Percentiles rank a stretch among this genome's conserved stretches.
These are phyloP conservation scores for Drosophila tristis DNA, from an alignment of 1,140 invertebrate genomes.

Conservation along the genomic window DNA sequence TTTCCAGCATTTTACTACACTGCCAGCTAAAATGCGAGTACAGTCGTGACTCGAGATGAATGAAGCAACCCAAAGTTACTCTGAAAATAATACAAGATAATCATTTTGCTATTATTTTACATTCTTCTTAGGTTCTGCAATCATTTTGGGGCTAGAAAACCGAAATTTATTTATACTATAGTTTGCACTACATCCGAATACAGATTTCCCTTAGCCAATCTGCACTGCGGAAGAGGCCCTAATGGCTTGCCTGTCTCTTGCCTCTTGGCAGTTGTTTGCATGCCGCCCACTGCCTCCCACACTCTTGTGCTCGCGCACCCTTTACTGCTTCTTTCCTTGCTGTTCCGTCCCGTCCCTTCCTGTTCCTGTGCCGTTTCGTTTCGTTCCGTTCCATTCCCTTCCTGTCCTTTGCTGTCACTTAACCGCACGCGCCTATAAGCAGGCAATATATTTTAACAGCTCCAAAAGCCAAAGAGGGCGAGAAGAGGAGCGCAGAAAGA, in stretches of 20 bases:
- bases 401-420: constrained; percentile 29
- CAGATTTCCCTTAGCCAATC: not conserved
- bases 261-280: constrained; percentile 8
- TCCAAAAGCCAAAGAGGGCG: not conserved
- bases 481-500: not conserved
- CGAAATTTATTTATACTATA: too few relatives aligned
- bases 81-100: not conserved
- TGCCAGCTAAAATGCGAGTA: constrained; percentile 8
- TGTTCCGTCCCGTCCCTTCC: not conserved
- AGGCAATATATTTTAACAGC: constrained; percentile 47
- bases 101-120: too few relatives aligned
- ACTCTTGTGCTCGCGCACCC: not conserved
- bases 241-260: not conserved
- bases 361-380: not conserved
- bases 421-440: constrained; percentile 51
- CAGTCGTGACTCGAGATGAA: constrained; percentile 31
- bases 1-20: not conserved
- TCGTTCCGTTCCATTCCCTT: too few relatives aligned
- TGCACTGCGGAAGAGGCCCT: constrained; percentile 2
- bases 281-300: not conserved
- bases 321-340: not conserved
- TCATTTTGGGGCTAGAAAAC: too few relatives aligned
- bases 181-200: too few relatives aligned
- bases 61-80: not conserved
- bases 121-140: too few relatives aligned